Base-by-base conservation (phyloP, 1,140 invertebrate genomes). In the Eumeta japonica region DNA sequence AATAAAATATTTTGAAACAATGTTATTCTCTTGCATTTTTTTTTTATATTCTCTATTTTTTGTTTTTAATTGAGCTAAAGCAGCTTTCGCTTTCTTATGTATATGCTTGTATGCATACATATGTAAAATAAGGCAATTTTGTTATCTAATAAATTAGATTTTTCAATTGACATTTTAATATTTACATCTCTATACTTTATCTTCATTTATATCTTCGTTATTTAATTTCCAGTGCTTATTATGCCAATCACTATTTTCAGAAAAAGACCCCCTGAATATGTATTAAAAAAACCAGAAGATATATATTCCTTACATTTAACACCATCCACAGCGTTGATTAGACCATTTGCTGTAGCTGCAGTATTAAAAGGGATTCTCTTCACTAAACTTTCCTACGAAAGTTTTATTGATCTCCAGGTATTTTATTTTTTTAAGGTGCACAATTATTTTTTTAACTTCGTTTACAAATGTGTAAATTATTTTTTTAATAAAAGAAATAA, bases 341-440 rank as follows among this genome's bases (percentile, higher is more conserved):
- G 97, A 50, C 92, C 90, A 9, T 88, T 83, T 79, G 85, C 89
- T 35, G 95, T 99, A 10, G 92, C 87, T 31, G 97, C 96, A 19
- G 81, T 99, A 46, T 78, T 99, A 13, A 82, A 92, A 50, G 85
- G 91, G 58, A 76, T 98, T 3, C 86, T 78, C 12, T 90, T 98
- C 46, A 92, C 84, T 18, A 76, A 86, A 63, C 86, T 87, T 39
- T 81, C 82, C 0, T 94, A 96, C 62, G 84, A 91, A 41, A 91
- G 86, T 62, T 93, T 94, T 66, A 91, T 91, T 48, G 89, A 98
- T 74, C 80, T 98, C 14, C 97, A 99, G 81, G 75, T 75, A n/a
- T n/a, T n/a, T n/a, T n/a, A n/a, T n/a, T n/a, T n/a, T n/a, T n/a
- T n/a, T n/a, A n/a, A n/a, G n/a, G n/a, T n/a, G n/a, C n/a, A n/a